Conservation (phyloP, 2,888 invertebrate genomes). For the Catocala nupta region DNA sequence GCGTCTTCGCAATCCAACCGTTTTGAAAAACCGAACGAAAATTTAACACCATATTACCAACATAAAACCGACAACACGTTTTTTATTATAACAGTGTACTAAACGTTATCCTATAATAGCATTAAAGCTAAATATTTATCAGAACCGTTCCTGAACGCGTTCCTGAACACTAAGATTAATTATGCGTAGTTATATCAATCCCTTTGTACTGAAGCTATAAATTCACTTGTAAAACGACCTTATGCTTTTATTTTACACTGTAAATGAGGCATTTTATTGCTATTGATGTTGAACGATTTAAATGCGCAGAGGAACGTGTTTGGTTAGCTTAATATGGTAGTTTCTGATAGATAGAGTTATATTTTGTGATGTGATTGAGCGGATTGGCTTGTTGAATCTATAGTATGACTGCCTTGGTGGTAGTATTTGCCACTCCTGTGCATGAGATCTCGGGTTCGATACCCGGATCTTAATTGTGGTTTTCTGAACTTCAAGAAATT, state of each 20-base stretch:
- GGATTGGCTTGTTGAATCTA: no score
- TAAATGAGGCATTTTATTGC: slow-evolving; percentile 43
- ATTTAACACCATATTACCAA: no score
- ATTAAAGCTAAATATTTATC: slow-evolving; percentile 23
- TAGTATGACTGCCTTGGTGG: no score
- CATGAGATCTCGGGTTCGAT: no score
- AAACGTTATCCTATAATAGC: slow-evolving; percentile 14
- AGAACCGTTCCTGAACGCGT: slow-evolving; percentile 12
- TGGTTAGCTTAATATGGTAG: not conserved
- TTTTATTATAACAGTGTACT: not conserved
- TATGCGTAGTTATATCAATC: slow-evolving; percentile 46
- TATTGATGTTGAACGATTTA: slow-evolving; percentile 34
- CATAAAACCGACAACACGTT: not conserved
- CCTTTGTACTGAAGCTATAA: slow-evolving; percentile 49
- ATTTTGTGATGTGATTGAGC: no score
- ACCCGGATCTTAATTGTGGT: no score
- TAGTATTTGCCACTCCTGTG: no score
- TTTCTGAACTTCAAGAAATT: no score
- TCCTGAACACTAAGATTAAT: slow-evolving; percentile 47
- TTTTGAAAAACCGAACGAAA: no score
- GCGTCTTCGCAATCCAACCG: no score
- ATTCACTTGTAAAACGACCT: slow-evolving; percentile 42
- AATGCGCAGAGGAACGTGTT: not conserved
- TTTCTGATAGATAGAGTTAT: no score
- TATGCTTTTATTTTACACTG: slow-evolving; percentile 46